These are phyloP conservation scores for Thomomys bottae DNA, from an alignment of 2,113 vertebrate species.

Conservation along the genomic window DNA sequence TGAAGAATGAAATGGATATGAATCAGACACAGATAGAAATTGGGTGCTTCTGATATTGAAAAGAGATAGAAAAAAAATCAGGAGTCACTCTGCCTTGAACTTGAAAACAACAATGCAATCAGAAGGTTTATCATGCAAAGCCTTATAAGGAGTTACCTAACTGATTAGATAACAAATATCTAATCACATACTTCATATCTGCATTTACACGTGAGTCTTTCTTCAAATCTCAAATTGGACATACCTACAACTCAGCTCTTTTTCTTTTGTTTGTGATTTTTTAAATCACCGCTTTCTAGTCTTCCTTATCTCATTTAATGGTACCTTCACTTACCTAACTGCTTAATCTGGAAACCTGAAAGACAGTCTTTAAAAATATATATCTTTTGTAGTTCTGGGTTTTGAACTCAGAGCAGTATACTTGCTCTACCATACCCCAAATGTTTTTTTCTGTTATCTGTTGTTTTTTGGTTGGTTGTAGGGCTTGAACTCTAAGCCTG, in stretches of 20 bases:
- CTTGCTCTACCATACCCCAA: too few relatives aligned
- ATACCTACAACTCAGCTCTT: slow-evolving; percentile 25
- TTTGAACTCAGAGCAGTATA: too few relatives aligned
- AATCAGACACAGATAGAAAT: background rate
- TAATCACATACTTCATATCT: background rate
- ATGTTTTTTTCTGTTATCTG: too few relatives aligned
- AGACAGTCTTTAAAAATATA: background rate
- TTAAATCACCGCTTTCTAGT: background rate
- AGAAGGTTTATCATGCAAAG: background rate
- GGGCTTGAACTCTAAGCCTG: too few relatives aligned
- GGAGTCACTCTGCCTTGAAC: background rate
- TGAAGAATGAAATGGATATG: background rate
- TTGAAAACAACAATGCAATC: background rate
- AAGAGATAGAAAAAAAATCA: slow-evolving; percentile 32
- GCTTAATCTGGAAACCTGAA: slow-evolving; percentile 1
- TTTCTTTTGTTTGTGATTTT: too few relatives aligned
- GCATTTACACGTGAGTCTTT: background rate
- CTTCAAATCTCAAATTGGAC: slow-evolving; percentile 40
- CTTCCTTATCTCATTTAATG: slow-evolving; percentile 3
- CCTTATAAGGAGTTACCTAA: background rate
- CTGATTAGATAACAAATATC: background rate
- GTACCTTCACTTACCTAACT: background rate
- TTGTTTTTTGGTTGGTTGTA: too few relatives aligned
- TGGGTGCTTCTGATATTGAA: background rate
- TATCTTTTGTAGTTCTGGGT: too few relatives aligned